These are phyloP conservation scores for Batillaria attramentaria DNA, from an alignment of 1,140 invertebrate genomes.

Conservation along the genomic window DNA sequence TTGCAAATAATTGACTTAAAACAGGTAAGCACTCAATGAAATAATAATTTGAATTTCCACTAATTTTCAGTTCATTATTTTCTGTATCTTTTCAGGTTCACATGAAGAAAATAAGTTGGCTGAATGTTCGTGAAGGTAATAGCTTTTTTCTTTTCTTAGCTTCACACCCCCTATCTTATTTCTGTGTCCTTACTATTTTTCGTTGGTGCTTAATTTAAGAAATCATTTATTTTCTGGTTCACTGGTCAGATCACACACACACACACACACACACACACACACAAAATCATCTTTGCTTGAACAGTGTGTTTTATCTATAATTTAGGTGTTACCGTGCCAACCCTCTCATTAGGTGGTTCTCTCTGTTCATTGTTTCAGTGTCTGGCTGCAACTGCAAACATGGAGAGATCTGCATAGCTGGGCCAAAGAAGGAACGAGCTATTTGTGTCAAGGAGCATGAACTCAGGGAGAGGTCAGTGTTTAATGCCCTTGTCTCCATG, in stretches of 20 bases:
- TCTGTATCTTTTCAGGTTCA: constrained; percentile 25
- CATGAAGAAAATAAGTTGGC: constrained; percentile 23
- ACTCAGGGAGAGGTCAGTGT: constrained; percentile 18
- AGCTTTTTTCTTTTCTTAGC: not conserved
- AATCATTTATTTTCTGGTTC: not conserved
- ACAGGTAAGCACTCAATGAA: too few species aligned
- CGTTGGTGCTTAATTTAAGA: not conserved
- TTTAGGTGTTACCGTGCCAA: too few species aligned
- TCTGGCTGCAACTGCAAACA: constrained; percentile 13
- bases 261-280: too few species aligned
- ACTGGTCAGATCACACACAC: too few species aligned
- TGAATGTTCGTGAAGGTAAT: constrained; percentile 23
- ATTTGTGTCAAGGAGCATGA: constrained; percentile 24
- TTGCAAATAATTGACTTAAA: too few species aligned
- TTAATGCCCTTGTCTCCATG: too few species aligned
- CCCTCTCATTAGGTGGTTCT: too few species aligned
- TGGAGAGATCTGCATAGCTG: constrained; percentile 23
- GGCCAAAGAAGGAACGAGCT: constrained; percentile 10
- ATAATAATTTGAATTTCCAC: not conserved
- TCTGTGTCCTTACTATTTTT: too few species aligned
- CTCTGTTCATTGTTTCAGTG: too few species aligned
- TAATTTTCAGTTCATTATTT: not conserved
- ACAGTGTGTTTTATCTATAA: too few species aligned
- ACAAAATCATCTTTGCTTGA: too few species aligned
- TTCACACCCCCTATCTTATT: too few species aligned